Base-by-base conservation (phyloP, 2,797 vertebrate genomes). In the Fundulus diaphanus region DNA sequence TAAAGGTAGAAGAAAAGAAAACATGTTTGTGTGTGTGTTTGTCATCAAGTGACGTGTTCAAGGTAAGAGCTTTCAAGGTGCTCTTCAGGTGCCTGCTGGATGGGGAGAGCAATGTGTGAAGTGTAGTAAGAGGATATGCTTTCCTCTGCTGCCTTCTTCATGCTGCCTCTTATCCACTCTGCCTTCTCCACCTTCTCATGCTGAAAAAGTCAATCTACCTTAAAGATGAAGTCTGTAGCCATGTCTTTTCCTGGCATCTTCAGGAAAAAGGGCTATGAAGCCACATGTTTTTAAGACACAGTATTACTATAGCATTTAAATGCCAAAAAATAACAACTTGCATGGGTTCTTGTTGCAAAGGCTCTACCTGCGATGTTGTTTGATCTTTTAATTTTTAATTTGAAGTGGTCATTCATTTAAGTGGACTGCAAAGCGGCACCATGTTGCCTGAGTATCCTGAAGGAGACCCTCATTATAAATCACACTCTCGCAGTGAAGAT, bases 101-200 rank as follows among this genome's bases (percentile, higher is more conserved):
- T 80, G 80, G 87, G 66, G 52, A 73, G 66, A 85, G 77, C 72
- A 76, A 82, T 71, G 74, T 89, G 74, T 83, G 88, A 86, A 88
- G 88, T 90, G 88, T 68, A 76, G 76, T 86, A 90, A 89, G 86
- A 88, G 90, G 84, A 90, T 86, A 76, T 72, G 78, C 82, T 89
- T 78, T 85, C 37, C 79, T 82, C 66, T 1, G 0, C 78, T 70
- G 54, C 44, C 75, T 81, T 84, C 76, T 59, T 67, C 78, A 75
- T n/a, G 33, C 49, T 76, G 52, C 82, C 82, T 90, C 84, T 89
- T 78, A 89, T 81, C 82, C 79, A 82, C 75, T 89, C 72, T 70
- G 51, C 42, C 52, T 73, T 73, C 46, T 74, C 67, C 73, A 83
- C 65, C 76, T 81, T 79, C 74, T 81, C 65, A 42, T 72, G 54